These are phyloP conservation scores for Emmelina monodactyla DNA, from an alignment of 2,888 invertebrate genomes.

Conservation along the genomic window DNA sequence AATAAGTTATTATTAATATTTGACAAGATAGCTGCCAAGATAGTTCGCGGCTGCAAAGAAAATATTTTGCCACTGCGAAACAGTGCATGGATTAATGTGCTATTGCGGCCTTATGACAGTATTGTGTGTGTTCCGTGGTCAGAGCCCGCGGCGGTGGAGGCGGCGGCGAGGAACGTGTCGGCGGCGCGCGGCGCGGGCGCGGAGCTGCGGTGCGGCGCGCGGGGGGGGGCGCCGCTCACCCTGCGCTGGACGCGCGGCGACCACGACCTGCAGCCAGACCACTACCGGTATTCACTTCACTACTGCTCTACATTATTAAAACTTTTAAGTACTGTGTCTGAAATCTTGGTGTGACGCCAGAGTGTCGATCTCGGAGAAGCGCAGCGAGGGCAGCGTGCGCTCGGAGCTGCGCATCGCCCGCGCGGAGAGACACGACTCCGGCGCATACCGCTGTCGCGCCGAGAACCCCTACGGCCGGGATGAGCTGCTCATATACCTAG, in stretches of 20 bases:
- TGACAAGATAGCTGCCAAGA: too few relatives aligned
- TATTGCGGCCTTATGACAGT: too few relatives aligned
- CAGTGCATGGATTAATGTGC: too few relatives aligned
- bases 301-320: not conserved
- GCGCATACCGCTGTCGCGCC: slow-evolving; percentile 76
- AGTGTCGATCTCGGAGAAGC: slow-evolving; percentile 74
- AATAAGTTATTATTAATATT: too few relatives aligned
- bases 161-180: slow-evolving; percentile 77
- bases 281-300: not conserved
- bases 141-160: slow-evolving; percentile 83
- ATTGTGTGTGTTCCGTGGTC: too few relatives aligned
- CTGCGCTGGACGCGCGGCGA: slow-evolving; percentile 81
- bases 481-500: slow-evolving; percentile 74
- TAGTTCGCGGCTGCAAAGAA: too few relatives aligned
- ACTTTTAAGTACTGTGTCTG: not conserved
- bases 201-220: slow-evolving; percentile 77
- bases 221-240: slow-evolving; percentile 83
- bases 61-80: too few relatives aligned
- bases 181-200: slow-evolving; percentile 77
- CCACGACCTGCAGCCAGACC: not conserved
- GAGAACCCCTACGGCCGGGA: slow-evolving; percentile 78
- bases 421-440: slow-evolving; percentile 78
- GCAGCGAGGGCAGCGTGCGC: slow-evolving; percentile 74
- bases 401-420: slow-evolving; percentile 73
- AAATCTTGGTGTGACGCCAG: too few relatives aligned